Conservation (phyloP, 2,888 invertebrate species). For the Hoplodrina ambigua region DNA sequence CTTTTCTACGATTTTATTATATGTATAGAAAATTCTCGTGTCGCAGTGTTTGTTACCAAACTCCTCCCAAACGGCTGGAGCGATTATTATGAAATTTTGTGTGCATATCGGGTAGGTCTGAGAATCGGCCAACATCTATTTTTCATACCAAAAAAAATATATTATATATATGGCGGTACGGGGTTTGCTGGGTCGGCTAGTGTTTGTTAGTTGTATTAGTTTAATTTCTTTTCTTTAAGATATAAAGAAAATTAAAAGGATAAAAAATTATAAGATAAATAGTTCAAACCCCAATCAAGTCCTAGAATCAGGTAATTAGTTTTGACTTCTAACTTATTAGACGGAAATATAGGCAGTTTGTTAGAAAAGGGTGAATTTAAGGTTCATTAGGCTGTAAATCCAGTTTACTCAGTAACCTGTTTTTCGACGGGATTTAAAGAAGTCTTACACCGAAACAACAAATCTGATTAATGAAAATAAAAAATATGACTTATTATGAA, state of each 20-base stretch:
- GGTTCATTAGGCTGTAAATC: neutral
- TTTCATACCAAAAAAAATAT: no score
- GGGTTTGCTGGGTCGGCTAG: no score
- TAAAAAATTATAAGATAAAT: neutral
- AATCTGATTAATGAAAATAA: neutral
- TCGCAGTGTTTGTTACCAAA: no score
- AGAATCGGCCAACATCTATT: no score
- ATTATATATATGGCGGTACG: no score
- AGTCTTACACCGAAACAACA: neutral
- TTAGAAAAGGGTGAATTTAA: constrained; percentile 19
- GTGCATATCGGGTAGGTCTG: no score
- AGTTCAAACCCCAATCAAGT: neutral
- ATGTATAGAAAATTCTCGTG: no score
- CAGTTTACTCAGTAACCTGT: constrained; percentile 14
- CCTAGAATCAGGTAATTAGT: constrained; percentile 6
- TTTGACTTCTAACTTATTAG: constrained; percentile 17
- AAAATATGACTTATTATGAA: constrained; percentile 1
- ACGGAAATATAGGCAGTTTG: constrained; percentile 12
- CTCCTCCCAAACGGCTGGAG: no score
- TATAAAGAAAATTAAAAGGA: neutral
- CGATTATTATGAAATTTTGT: no score
- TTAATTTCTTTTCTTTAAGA: no score
- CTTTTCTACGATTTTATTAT: no score
- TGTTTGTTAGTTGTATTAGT: no score
- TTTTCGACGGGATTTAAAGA: constrained; percentile 2